Evolutionary conservation across 2,113 vertebrate genomes (phyloP).

Genomic region (Gila orcuttii): DNA sequence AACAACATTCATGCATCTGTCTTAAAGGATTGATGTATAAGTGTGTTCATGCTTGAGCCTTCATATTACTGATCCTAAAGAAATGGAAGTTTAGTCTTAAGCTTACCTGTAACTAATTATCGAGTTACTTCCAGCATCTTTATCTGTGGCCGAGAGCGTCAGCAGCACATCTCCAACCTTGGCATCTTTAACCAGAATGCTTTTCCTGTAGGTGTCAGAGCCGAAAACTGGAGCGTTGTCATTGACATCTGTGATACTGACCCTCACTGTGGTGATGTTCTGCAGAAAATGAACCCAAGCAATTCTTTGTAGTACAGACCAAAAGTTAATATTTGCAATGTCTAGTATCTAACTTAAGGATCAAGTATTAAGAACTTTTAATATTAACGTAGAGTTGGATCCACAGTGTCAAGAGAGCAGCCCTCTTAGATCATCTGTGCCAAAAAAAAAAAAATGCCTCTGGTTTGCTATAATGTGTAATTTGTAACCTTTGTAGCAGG

Average conservation of each 20-base stretch:
- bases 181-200: conserved; percentile 57
- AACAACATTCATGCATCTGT: background rate
- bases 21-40: background rate
- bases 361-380: background rate
- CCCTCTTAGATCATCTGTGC: no score
- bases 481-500: background rate
- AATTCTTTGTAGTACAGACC: background rate
- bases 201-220: conserved; percentile 57
- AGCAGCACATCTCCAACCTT: conserved; percentile 65
- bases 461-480: background rate
- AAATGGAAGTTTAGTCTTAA: background rate
- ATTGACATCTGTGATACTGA: conserved; percentile 73
- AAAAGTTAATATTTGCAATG: background rate
- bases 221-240: conserved; percentile 75
- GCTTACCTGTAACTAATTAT: conserved; percentile 71
- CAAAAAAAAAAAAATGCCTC: no score
- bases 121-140: conserved; percentile 69
- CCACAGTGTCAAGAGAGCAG: no score
- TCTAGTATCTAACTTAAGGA: background rate
- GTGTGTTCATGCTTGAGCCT: no score
- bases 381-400: background rate
- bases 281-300: conserved; percentile 55
- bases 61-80: background rate
- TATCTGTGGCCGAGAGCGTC: conserved; percentile 68
- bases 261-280: conserved; percentile 74